phyloP scores from a whole-genome alignment of 2,888 invertebrate species.

The Gandaritis pyraliata region DNA sequence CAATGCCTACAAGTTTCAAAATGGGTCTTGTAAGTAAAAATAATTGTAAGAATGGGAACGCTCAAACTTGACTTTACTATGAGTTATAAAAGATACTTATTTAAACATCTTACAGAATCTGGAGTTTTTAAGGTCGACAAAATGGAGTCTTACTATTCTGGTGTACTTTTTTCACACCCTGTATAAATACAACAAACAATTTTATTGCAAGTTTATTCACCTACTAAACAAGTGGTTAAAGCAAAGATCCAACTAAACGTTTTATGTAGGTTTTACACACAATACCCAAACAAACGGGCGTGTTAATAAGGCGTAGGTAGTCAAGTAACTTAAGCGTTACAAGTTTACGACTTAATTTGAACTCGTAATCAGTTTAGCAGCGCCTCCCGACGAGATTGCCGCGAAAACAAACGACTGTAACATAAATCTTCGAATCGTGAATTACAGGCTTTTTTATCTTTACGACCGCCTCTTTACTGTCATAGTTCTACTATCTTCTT shows the following conservation, averaged over 20 bases:
- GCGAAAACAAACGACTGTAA: slow-evolving; percentile 71
- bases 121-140: no score
- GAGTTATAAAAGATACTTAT: no score
- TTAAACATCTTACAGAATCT: no score
- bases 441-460: slow-evolving; percentile 62
- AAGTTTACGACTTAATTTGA: slow-evolving; percentile 82
- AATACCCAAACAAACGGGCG: slow-evolving; percentile 50
- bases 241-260: slow-evolving; percentile 24
- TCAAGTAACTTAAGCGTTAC: slow-evolving; percentile 71
- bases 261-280: slow-evolving; percentile 36
- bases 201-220: background rate
- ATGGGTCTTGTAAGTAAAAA: no score
- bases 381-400: slow-evolving; percentile 58
- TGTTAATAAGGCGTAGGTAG: slow-evolving; percentile 62
- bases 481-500: slow-evolving; percentile 49
- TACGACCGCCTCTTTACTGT: slow-evolving; percentile 49
- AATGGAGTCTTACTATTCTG: no score
- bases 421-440: slow-evolving; percentile 67
- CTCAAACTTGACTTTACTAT: no score
- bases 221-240: background rate
- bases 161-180: no score
- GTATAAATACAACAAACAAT: no score
- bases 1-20: no score
- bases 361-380: slow-evolving; percentile 79
- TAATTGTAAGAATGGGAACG: no score